Evolutionary conservation across 2,888 invertebrate genomes (phyloP).

Genomic region (Steinernema carpocapsae): DNA sequence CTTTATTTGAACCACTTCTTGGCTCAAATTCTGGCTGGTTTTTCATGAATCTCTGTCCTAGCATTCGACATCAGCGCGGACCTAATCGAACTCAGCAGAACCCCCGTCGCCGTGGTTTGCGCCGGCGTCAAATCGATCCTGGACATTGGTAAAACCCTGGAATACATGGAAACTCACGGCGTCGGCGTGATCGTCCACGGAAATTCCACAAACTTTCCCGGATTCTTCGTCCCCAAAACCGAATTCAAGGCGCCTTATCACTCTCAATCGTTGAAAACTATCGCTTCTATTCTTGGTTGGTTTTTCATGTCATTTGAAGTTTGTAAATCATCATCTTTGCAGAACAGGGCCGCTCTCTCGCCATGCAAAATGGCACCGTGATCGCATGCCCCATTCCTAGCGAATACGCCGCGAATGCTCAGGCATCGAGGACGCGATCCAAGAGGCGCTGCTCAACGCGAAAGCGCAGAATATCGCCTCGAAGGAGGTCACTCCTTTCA

Average conservation of each 20-base stretch:
- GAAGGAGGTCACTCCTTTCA: slow-evolving; percentile 89
- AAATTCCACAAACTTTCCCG: slow-evolving; percentile 79
- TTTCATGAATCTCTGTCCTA: too few relatives aligned
- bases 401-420: slow-evolving; percentile 71
- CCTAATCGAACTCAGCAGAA: slow-evolving; percentile 85
- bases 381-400: slow-evolving; percentile 89
- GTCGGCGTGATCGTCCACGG: slow-evolving; percentile 85
- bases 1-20: too few relatives aligned
- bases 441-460: slow-evolving; percentile 76
- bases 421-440: slow-evolving; percentile 77
- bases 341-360: slow-evolving; percentile 64
- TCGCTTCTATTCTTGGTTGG: slow-evolving; percentile 77
- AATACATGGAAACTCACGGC: slow-evolving; percentile 93
- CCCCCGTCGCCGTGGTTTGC: slow-evolving; percentile 86
- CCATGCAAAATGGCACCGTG: slow-evolving; percentile 74
- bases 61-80: slow-evolving; percentile 91
- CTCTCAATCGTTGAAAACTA: slow-evolving; percentile 75
- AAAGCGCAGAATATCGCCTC: slow-evolving; percentile 75
- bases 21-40: too few relatives aligned
- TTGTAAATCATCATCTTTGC: slow-evolving; percentile 36
- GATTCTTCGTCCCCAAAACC: slow-evolving; percentile 86
- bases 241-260: slow-evolving; percentile 79
- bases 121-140: slow-evolving; percentile 96
- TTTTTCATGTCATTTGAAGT: neutral
- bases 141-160: slow-evolving; percentile 90